phyloP scores from a whole-genome alignment of 2,888 invertebrate species.

The Catonia carolina region DNA sequence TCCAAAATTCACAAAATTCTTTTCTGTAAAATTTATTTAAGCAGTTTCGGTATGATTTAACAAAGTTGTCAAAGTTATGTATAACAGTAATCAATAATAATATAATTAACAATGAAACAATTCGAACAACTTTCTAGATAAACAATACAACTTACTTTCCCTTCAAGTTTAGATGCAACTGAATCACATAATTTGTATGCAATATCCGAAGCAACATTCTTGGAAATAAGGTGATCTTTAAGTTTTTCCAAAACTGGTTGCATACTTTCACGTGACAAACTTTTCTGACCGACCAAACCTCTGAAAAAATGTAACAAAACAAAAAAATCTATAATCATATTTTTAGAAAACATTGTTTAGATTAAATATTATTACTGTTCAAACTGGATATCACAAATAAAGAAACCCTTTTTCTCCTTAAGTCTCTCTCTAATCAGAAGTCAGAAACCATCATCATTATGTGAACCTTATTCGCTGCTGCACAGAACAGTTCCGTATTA shows the following conservation, averaged over 20 bases:
- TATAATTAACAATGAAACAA: no score
- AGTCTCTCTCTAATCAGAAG: no score
- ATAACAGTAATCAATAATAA: no score
- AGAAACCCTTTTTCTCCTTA: no score
- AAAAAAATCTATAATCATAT: not conserved
- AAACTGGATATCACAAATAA: slow-evolving; percentile 13
- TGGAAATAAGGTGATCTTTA: slow-evolving; percentile 89
- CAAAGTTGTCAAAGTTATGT: no score
- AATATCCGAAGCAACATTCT: slow-evolving; percentile 97
- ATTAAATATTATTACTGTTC: not conserved
- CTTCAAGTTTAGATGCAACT: slow-evolving; percentile 81
- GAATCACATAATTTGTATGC: slow-evolving; percentile 90
- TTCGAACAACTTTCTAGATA: no score
- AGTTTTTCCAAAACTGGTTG: slow-evolving; percentile 84
- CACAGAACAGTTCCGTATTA: no score
- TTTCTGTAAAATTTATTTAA: no score
- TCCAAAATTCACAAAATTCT: no score
- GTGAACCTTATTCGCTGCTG: no score
- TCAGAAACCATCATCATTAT: no score
- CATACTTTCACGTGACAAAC: slow-evolving; percentile 72
- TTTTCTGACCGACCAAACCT: slow-evolving; percentile 84
- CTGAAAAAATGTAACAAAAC: slow-evolving; percentile 33
- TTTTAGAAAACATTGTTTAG: slow-evolving; percentile 5
- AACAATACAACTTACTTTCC: slow-evolving; percentile 61
- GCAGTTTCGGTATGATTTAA: no score